A percentile compares a stretch with the other conserved stretches of the same genome.
Conservation (phyloP, 2,797 vertebrate species). For the Buceros bicornis region DNA sequence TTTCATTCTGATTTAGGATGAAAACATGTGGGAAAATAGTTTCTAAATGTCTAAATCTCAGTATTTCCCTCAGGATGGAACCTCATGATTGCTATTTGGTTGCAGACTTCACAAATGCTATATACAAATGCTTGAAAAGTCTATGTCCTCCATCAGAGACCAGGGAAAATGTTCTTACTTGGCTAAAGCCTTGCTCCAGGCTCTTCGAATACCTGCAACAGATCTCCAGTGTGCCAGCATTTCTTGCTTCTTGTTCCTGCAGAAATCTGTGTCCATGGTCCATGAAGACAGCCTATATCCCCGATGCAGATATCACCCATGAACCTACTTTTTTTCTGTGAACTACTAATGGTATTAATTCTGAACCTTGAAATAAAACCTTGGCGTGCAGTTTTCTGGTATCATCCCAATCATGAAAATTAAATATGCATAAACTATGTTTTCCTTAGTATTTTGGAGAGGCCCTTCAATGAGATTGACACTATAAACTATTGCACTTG, state of each 20-base stretch:
- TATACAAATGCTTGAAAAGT: neutral
- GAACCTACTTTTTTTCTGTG: neutral
- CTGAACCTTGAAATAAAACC: neutral
- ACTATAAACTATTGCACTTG: neutral
- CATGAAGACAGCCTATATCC: neutral
- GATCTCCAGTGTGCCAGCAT: neutral
- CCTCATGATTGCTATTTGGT: fast-evolving
- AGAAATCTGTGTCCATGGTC: fast-evolving
- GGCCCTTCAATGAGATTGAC: neutral
- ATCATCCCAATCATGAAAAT: neutral
- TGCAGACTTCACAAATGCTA: neutral
- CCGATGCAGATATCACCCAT: neutral
- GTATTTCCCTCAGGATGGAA: neutral
- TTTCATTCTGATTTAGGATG: neutral
- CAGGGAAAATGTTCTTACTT: neutral
- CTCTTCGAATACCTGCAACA: neutral
- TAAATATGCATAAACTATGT: neutral
- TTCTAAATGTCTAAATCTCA: neutral
- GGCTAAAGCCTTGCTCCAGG: neutral
- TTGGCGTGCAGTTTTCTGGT: neutral
- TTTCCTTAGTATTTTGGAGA: neutral
- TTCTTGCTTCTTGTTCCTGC: neutral
- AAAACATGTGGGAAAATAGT: neutral
- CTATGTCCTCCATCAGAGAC: neutral
- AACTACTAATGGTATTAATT: neutral